Evolutionary conservation across 2,888 invertebrate species (phyloP), one percentile per base, ranked within the genome.

Genomic region (Drosophila hamatofila): DNA sequence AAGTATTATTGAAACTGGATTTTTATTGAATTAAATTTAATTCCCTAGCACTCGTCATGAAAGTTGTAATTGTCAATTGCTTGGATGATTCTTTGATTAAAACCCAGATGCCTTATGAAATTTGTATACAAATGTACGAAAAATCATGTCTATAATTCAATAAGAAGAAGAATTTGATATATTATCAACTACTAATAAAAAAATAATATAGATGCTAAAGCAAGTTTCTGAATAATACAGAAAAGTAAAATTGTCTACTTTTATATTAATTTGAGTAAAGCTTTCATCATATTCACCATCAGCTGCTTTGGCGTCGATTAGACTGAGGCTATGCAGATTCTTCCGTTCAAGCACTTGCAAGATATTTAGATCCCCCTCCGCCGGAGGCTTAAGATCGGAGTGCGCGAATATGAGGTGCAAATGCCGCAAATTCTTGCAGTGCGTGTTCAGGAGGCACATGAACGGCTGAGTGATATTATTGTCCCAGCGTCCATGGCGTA

Each of bases 401-500:
- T 77, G 74, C 21, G 80, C 75, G 39, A 83, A 88, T 58, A 88
- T 68, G 23, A 88, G 30, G 1, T 75, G 66, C 37, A 83, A 49
- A 9, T 83, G 75, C 1, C 52, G 51, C 30, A 84, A 52, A 42
- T 83, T 80, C 2, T 27, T 41, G 46, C 83, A 84, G 49, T 80
- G 30, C 0, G 25, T 27, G 11, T 75, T 64, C 1, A 84, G 33
- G 0, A 86, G 65, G 7, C 37, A 23, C 2, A 88, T 11, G 23
- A 84, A 88, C 3, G 78, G 81, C 6, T 65, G 25, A 0, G 86
- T 80, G 23, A 74, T 55, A 7, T 56, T 35, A 14, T 72, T 68
- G 18, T 88, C 88, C 76, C 76, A 84, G 35, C 60, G 70, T 23
- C 89, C 83, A 48, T 85, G 80, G 1, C 75, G 59, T 11, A 88